These are phyloP conservation scores for Amphipyra tragopoginis DNA, from an alignment of 2,888 invertebrate species.

Conservation along the genomic window DNA sequence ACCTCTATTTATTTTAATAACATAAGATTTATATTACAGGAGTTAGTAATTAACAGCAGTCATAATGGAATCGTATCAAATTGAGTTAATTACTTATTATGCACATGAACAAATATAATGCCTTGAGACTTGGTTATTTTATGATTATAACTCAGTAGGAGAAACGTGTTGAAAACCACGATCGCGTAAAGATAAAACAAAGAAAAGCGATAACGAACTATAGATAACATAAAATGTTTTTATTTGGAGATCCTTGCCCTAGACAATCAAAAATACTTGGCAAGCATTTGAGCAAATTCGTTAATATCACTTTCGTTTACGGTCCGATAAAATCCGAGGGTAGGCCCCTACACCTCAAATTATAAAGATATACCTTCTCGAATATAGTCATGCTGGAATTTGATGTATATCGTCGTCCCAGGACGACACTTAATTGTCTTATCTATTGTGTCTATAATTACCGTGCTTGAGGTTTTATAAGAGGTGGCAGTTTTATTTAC, in stretches of 20 bases:
- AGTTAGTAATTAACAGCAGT: conserved; percentile 46
- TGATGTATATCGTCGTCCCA: too few species aligned
- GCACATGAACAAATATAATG: conserved; percentile 43
- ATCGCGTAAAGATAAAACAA: conserved; percentile 43
- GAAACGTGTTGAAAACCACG: conserved; percentile 45
- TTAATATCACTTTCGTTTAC: too few species aligned
- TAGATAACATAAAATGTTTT: neutral
- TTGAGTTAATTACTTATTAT: conserved; percentile 41
- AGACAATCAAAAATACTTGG: too few species aligned
- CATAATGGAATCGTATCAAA: conserved; percentile 42
- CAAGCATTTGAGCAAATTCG: too few species aligned
- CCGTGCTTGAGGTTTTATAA: too few species aligned
- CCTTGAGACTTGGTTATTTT: conserved; percentile 34
- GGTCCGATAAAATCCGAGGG: too few species aligned
- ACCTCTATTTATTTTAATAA: conserved; percentile 54
- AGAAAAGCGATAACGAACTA: conserved; percentile 29
- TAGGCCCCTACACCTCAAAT: too few species aligned
- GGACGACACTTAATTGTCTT: too few species aligned
- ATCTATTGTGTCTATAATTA: too few species aligned
- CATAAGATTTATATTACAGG: conserved; percentile 58
- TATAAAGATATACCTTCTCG: too few species aligned
- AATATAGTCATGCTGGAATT: too few species aligned
- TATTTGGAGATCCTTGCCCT: conserved; percentile 9
- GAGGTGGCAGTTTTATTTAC: too few species aligned
- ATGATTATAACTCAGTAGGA: conserved; percentile 33